Evolutionary conservation across 2,888 invertebrate species (phyloP), one percentile per base, ranked within the genome.

Genomic region (Therioaphis trifolii): DNA sequence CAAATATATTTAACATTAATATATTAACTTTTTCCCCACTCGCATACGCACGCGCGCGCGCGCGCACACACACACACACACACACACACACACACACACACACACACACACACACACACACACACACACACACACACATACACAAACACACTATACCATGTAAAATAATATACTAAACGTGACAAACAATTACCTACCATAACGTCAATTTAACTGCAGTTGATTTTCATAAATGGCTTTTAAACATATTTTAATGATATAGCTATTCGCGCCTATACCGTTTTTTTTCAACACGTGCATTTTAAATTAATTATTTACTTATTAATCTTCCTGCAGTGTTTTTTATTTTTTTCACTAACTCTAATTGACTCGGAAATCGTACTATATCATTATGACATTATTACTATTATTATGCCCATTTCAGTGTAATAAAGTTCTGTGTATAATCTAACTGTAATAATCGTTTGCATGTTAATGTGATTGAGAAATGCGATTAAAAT

Each of bases 111-210:
- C 14, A 14, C 14, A 46, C 14, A 46, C 4, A 46, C 14, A 46
- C 14, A 46, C 1, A 7, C 14, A 15, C n/a, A n/a, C n/a, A 52
- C n/a, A 5, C 15, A n/a, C n/a, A n/a, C n/a, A 52, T n/a, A 52
- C 2, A n/a, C n/a, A n/a, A n/a, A n/a, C 24, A 46, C 46, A 46
- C 18, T 15, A 27, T 24, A 27, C 27, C 29, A 29, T 1, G 63
- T 63, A 46, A 21, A 76, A 76, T n/a, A 61, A 61, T 76, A 76
- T 21, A 77, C 63, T 35, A 7, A 35, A 77, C 63, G 63, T 49
- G 77, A 77, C 77, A 49, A 77, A 77, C 29, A 77, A 66, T 77
- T 66, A 77, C 63, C 77, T 66, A 77, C 63, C 77, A 66, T 63
- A 77, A 77, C 14, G 63, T 77, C 18, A 66, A 21, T 63, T 29